A percentile compares a stretch with the other conserved stretches of the same genome.
phyloP scores from a whole-genome alignment of 2,888 invertebrate genomes.

The Eupithecia dodoneata region DNA sequence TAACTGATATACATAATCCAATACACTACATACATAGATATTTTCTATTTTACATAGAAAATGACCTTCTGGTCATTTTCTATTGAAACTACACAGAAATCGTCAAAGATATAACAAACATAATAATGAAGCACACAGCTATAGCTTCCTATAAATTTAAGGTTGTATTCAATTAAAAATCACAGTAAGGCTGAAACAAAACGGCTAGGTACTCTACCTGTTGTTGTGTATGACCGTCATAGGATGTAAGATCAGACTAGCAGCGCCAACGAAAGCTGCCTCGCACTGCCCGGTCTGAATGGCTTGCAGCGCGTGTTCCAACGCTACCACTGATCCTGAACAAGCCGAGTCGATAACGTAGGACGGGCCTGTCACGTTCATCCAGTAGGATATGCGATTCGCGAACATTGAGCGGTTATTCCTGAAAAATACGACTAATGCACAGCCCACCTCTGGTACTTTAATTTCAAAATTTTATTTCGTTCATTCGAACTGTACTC shows the following conservation, averaged over 20 bases:
- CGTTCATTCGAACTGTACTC: no score
- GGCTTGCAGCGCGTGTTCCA: slow-evolving; percentile 64
- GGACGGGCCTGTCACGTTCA: slow-evolving; percentile 72
- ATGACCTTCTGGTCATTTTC: no score
- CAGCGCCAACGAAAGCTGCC: slow-evolving; percentile 85
- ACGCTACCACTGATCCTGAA: slow-evolving; percentile 62
- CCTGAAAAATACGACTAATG: slow-evolving; percentile 45
- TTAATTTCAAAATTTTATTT: no score
- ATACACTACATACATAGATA: no score
- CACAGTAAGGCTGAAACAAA: background rate
- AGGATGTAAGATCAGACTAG: slow-evolving; percentile 84
- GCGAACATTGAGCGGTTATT: slow-evolving; percentile 70
- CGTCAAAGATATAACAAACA: background rate
- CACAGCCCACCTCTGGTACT: no score
- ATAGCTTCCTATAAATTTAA: background rate
- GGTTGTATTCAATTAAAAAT: background rate
- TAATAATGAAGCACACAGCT: background rate
- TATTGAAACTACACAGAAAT: no score
- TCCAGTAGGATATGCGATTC: slow-evolving; percentile 74
- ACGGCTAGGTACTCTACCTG: slow-evolving; percentile 52
- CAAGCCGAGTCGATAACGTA: slow-evolving; percentile 63
- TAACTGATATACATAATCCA: no score
- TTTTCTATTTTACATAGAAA: no score
- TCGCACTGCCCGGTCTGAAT: slow-evolving; percentile 66
- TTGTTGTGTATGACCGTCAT: slow-evolving; percentile 64